Evolutionary conservation across 2,888 invertebrate genomes (phyloP), one percentile per base, ranked within the genome.

Genomic region (Zhengitettix transpicula): DNA sequence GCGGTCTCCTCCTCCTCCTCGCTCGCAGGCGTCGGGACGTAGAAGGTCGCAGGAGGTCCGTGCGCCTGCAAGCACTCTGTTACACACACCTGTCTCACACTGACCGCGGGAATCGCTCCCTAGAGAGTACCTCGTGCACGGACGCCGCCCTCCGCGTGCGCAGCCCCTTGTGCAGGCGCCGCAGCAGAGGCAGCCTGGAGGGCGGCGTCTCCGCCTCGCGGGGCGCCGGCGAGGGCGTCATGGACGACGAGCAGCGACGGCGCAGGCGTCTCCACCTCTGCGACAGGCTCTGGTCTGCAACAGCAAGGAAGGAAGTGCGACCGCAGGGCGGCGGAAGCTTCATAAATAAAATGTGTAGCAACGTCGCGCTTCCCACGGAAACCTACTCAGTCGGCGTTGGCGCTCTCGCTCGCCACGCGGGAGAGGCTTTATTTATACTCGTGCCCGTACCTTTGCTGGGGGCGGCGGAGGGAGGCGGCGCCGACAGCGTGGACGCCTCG

Each of bases 261-360:
- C 85, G 79, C 62, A 87, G 75, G 68, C 84, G 81, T 66, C 85
- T 77, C 86, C 86, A 87, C 75, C 84, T 78, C 71, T 86, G 85
- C 56, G 85, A 83, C 65, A 87, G 78, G 69, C 83, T 85, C 65
- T 84, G 84, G 71, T 85, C 85, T 85, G 79, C 66, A 78, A 80
- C 60, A 56, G 15, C 40, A 9, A 55, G 40, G 52, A n/a, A n/a
- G 28, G 28, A 28, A 2, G 28, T 28, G 3, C 28, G 28, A 28
- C 28, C 28, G 28, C 28, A 28, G 28, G n/a, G n/a, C n/a, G n/a
- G n/a, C n/a, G n/a, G n/a, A n/a, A n/a, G n/a, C n/a, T n/a, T n/a
- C n/a, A n/a, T n/a, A n/a, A n/a, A n/a, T n/a, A n/a, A n/a, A n/a
- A n/a, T n/a, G n/a, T n/a, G n/a, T n/a, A n/a, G n/a, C n/a, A n/a